Conservation (phyloP, 2,888 invertebrate genomes). For the Campoplex capitator region DNA sequence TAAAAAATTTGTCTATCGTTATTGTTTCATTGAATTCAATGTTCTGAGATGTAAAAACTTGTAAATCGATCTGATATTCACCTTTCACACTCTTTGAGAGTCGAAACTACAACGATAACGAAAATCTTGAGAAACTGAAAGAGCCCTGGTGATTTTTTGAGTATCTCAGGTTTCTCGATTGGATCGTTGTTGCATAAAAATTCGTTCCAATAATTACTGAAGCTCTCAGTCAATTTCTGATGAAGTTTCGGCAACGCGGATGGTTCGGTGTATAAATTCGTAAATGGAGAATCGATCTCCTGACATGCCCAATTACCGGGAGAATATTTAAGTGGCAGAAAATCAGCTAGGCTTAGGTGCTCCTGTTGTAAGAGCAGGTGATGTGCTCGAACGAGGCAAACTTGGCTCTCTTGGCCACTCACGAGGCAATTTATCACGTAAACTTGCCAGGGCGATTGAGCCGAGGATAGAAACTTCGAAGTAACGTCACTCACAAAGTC, state of each 20-base stretch:
- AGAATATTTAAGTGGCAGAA: conserved; percentile 87
- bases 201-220: conserved; percentile 92
- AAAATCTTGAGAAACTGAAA: conserved; percentile 88
- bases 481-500: conserved; percentile 92
- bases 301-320: conserved; percentile 83
- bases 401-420: conserved; percentile 85
- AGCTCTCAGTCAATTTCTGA: conserved; percentile 88
- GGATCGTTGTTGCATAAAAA: conserved; percentile 92
- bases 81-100: conserved; percentile 88
- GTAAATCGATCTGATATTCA: conserved; percentile 48
- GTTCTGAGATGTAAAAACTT: not conserved
- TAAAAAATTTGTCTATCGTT: not conserved
- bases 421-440: conserved; percentile 86
- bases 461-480: conserved; percentile 90
- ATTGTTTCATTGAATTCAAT: not conserved
- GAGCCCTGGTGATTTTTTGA: conserved; percentile 87
- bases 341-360: conserved; percentile 90
- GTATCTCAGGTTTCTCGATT: conserved; percentile 89
- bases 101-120: conserved; percentile 88
- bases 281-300: conserved; percentile 83
- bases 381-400: conserved; percentile 90
- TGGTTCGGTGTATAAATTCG: conserved; percentile 79
- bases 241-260: conserved; percentile 88
- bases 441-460: conserved; percentile 93
- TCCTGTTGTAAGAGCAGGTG: conserved; percentile 91